Evolutionary conservation across 1,140 invertebrate genomes (phyloP), one percentile per base, ranked within the genome.

Genomic region (Thalassaphorura encarpata): DNA sequence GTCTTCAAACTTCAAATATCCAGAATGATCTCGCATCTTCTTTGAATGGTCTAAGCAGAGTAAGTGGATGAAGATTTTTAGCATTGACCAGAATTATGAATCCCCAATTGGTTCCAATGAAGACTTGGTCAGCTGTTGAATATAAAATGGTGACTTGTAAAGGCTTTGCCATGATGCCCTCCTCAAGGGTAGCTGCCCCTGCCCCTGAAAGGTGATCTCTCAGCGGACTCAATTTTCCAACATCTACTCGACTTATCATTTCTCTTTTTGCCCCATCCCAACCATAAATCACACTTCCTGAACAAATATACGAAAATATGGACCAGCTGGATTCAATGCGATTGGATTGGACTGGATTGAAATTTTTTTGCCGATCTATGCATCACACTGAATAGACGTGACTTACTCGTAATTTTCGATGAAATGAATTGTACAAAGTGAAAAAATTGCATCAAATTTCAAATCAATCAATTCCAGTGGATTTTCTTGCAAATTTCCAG

Each of bases 51-150:
- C 89, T 75, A 70, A 93, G 94, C 16, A 93, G 85, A 0, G 88
- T 91, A 28, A 93, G 82, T 0, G 90, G 91, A 21, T 85, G 74
- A 52, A 95, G 73, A 2, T 84, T 81, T 42, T 78, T 76, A 31
- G 82, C 78, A 69, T 90, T 87, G 2, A 86, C 87, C 1, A 94
- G 84, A 19, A 94, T 84, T 29, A 95, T 75, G 68, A 89, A 92
- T 8, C 91, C 91, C 85, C 88, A 91, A 1, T 85, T 87, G 1
- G 90, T 94, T 33, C 90, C 91, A 50, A 91, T 83, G 68, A 90
- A 92, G 8, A 93, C 71, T 49, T 71, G 69, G 55, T 15, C 83
- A 79, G 51, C 78, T 78, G 43, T 80, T 77, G 59, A 83, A 73
- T 19, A 81, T 74, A 52, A 83, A 81, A 54, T 93, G 69, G 87